Conservation (phyloP, 2,888 invertebrate species). For the Encarsia formosa region DNA sequence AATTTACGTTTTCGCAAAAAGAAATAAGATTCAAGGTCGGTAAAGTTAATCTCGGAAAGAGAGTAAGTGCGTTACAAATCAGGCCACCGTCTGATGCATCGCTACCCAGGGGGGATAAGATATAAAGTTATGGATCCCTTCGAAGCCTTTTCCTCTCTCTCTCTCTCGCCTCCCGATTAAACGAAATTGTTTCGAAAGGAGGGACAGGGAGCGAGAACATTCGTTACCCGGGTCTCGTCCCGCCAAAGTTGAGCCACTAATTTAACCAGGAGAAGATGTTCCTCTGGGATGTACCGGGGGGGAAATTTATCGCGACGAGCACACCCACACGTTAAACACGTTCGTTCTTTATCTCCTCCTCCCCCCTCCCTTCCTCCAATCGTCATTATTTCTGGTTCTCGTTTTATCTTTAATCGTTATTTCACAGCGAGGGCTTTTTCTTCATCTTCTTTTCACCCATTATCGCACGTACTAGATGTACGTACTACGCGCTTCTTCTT, state of each 20-base stretch:
- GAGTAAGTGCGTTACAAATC: no score
- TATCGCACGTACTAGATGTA: no score
- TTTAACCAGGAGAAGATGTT: slow-evolving; percentile 11
- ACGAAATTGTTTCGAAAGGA: neutral
- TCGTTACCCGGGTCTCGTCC: neutral
- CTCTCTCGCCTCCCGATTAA: neutral
- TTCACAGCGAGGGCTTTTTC: no score
- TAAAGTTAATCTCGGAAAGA: no score
- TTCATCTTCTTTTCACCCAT: slow-evolving; percentile 8
- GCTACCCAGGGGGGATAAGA: no score
- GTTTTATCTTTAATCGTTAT: slow-evolving; percentile 10
- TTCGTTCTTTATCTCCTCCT: neutral
- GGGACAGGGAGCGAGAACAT: no score
- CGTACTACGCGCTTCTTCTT: neutral
- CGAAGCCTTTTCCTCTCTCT: neutral
- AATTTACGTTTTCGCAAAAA: no score
- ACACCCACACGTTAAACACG: neutral
- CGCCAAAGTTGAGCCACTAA: neutral
- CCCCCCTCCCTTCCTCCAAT: neutral
- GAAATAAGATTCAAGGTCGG: no score
- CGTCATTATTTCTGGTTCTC: neutral
- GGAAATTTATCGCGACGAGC: slow-evolving; percentile 15
- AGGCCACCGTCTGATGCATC: no score
- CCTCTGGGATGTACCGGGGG: neutral
- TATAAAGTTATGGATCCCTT: no score